Base-by-base conservation (phyloP, 1,140 invertebrate species). In the Philopotamus ludificatus region DNA sequence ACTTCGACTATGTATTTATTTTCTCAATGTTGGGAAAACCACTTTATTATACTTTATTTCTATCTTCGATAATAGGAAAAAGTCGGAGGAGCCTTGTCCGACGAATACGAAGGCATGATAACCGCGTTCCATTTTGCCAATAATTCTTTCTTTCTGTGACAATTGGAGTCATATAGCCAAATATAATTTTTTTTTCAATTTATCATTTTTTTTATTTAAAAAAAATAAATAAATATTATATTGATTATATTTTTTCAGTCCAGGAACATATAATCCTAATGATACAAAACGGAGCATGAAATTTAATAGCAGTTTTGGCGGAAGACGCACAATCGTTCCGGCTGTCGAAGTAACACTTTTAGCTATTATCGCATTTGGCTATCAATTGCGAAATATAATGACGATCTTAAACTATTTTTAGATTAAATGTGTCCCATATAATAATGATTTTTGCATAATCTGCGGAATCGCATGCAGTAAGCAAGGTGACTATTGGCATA, bases 381-480 rank as follows among this genome's bases (percentile, higher is more conserved):
- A n/a, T 7, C n/a, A 8, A 8, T 39, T 39, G 7, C 16, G 26
- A 47, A 16, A 53, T 53, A 28, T 54, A 58, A 47, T 62, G 39
- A 25, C 34, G 41, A 60, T 58, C 22, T 63, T 9, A 34, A 44
- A 3, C 42, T 64, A 58, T 25, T 57, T 71, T 53, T 63, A 80
- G 79, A 78, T 81, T 66, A 81, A 81, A 75, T 81, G 79, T 58
- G 78, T 81, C 8, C 79, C 79, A 0, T 80, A 78, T 66, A 81
- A 81, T 58, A 70, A 78, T 62, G 79, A 81, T 58, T 64, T 72
- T 1, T 81, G 79, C 62, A 75, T 72, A 8, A 72, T 71, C 10
- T 81, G 79, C 28, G 75, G 75, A 0, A 77, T 76, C 39, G 76
- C 73, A 1, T 81, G 79, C 63, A 77, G 76, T 1, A 73, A 74